A percentile compares a stretch with the other conserved stretches of the same genome.
Conservation (phyloP, 2,888 invertebrate genomes). For the Blastobasis lacticolella region DNA sequence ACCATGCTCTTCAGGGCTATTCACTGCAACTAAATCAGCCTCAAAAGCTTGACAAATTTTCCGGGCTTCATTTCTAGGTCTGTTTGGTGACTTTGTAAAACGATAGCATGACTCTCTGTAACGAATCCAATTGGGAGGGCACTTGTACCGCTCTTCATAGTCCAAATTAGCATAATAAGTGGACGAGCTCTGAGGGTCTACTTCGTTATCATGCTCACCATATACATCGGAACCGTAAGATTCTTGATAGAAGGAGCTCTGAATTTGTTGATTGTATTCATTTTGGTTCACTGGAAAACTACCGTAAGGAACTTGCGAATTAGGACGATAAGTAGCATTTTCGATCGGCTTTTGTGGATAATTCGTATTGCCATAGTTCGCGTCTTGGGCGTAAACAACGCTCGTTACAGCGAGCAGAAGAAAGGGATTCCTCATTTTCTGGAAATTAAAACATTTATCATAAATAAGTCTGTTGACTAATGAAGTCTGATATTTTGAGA, state of each 20-base stretch:
- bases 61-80: conserved; percentile 85
- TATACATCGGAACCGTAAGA: conserved; percentile 35
- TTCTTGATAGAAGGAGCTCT: conserved; percentile 59
- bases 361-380: conserved; percentile 40
- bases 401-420: conserved; percentile 39
- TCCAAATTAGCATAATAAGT: conserved; percentile 59
- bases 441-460: conserved; percentile 19
- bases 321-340: conserved; percentile 44
- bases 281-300: conserved; percentile 54
- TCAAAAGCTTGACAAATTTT: conserved; percentile 88
- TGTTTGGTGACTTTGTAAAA: conserved; percentile 90
- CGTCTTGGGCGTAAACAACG: conserved; percentile 50
- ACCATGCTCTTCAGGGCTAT: conserved; percentile 88
- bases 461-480: no score
- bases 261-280: conserved; percentile 43
- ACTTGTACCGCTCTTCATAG: conserved; percentile 67
- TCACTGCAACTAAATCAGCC: conserved; percentile 86
- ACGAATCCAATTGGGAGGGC: conserved; percentile 91
- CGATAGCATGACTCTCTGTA: conserved; percentile 89
- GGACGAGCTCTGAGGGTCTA: conserved; percentile 54
- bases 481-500: no score
- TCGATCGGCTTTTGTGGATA: conserved; percentile 42
- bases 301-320: conserved; percentile 55
- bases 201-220: conserved; percentile 47
- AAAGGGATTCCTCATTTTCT: conserved; percentile 49